Base-by-base conservation (phyloP, 1,140 invertebrate species). In the Drosophila pachea region DNA sequence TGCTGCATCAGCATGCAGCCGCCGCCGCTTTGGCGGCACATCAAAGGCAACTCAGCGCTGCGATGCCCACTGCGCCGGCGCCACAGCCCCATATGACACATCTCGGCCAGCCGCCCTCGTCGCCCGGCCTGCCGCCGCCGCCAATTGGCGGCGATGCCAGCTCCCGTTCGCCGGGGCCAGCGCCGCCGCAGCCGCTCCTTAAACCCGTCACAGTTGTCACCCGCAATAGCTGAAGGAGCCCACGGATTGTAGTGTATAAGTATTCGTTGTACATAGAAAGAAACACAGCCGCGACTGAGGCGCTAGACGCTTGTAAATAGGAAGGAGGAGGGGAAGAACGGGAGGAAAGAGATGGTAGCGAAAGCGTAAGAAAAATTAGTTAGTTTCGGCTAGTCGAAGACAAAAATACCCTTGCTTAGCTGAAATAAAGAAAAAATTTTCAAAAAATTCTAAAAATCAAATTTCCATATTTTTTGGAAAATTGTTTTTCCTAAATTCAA, bases 161-260 rank as follows among this genome's bases (percentile, higher is more conserved):
- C 31, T 64, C 72, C 6, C 67, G 60, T 4, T 84, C 79, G 0
- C 78, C 78, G 5, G 78, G 71, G 8, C 60, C 91, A 90, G 61
- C 90, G 14, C 78, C 79, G 35, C 77, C 61, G 38, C 64, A 14
- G 40, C 40, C 87, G 16, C 81, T 91, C 45, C 90, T 89, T 74
- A 91, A 91, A 76, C 90, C 91, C 14, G 89, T 91, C 35, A 90
- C 90, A 31, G 90, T 91, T 29, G 88, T 91, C 47, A 90, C 89
- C 6, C 89, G 91, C 65, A 90, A 91, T 64, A 90, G 90, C 88
- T 91, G 86, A 90, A 88, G 54, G 35, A 12, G 40, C 22, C 5
- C 12, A 53, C 16, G 35, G 29, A 12, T 29, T n/a, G 11, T 63
- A 63, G 43, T 54, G 48, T 50, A 68, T 78, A 84, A 73, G 79